phyloP scores from a whole-genome alignment of 1,140 invertebrate genomes.

The Dreissena polymorpha region DNA sequence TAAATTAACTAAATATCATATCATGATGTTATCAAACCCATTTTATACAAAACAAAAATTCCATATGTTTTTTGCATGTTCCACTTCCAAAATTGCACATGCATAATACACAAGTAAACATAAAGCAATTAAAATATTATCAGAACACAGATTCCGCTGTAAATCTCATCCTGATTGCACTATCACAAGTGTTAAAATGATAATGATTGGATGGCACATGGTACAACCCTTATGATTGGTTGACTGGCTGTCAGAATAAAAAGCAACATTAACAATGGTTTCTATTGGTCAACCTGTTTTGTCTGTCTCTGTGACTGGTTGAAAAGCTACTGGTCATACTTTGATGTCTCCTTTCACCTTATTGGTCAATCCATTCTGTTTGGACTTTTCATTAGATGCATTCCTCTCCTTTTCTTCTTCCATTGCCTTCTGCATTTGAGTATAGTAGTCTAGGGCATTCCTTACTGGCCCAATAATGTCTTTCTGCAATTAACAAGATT shows the following conservation, averaged over 20 bases:
- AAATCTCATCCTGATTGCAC: conserved; percentile 6
- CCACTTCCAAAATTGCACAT: no score
- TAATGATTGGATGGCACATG: background rate
- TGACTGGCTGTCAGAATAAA: background rate
- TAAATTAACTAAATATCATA: no score
- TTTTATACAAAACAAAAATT: no score
- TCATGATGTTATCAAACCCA: no score
- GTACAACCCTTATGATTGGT: background rate
- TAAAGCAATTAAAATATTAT: background rate
- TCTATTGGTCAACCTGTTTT: background rate
- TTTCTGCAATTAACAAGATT: conserved; percentile 78
- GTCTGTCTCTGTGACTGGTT: conserved; percentile 21
- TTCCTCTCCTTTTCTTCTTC: conserved; percentile 69
- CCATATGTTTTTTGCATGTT: no score
- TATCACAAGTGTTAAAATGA: background rate
- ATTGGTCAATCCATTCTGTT: conserved; percentile 55
- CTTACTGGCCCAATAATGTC: conserved; percentile 84
- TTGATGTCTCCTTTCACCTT: conserved; percentile 53
- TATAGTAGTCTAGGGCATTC: conserved; percentile 85
- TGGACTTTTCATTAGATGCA: conserved; percentile 40
- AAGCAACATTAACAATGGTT: background rate
- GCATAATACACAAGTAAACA: no score
- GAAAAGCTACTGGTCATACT: conserved; percentile 37
- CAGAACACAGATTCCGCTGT: background rate
- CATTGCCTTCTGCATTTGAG: conserved; percentile 76